Base-by-base conservation (phyloP, 2,888 invertebrate species). In the Isoperla grammatica region DNA sequence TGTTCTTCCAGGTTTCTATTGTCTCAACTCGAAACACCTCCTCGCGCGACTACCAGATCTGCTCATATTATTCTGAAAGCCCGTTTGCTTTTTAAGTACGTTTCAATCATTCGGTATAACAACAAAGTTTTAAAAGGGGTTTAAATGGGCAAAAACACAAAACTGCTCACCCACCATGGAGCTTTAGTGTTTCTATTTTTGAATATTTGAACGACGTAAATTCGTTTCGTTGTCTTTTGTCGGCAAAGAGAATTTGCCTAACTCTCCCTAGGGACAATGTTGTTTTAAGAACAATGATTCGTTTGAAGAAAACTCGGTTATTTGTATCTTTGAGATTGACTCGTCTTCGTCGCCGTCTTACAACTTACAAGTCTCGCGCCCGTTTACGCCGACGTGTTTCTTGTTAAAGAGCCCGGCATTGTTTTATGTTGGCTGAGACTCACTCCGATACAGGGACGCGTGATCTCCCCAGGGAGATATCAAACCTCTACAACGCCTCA, bases 71-170 rank as follows among this genome's bases (percentile, higher is more conserved):
- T 53, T 46, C 46, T 22, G 17, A 46, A 46, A 46, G 6, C 46
- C 46, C 17, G 12, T 2, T n/a, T n/a, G 46, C 17, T 46, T 46
- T 46, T 53, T 37, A 53, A 53, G 53, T 53, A 53, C 53, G 37
- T 53, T 53, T 53, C 53, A 37, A 17, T 53, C 53, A 53, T 39
- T 53, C 35, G 23, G 15, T 53, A 53, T 37, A 53, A 53, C 53
- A 53, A 39, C 15, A 17, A 37, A 53, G 39, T 53, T 53, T 53
- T 53, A 53, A 53, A 53, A 53, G 53, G 53, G 13, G 35, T 6
- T 12, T 13, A 39, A 17, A 17, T 11, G 39, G 39, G 17, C 20
- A 53, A 53, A 37, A 53, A 53, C 53, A 39, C 29, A 37, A 53
- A 53, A 39, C 20, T 45, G 15, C 49, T 2, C 9, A 23, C 9